A percentile compares a stretch with the other conserved stretches of the same genome.
Conservation (phyloP, 2,113 vertebrate species). For the Fregata magnificens region DNA sequence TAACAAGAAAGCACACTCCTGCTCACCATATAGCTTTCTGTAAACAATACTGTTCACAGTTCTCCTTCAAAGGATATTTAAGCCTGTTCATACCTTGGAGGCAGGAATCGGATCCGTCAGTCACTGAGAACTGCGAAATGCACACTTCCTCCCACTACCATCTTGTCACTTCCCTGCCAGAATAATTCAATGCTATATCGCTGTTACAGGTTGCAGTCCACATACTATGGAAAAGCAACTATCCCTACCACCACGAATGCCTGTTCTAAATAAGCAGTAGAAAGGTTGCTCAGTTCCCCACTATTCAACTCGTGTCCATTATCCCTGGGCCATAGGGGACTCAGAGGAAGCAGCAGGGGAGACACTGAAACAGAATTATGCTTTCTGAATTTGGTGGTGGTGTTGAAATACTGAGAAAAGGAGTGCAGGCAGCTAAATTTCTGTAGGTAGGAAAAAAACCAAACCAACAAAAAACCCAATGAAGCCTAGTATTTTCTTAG, state of each 20-base stretch:
- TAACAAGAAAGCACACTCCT: background rate
- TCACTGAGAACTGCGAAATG: accelerated
- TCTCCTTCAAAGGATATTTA: background rate
- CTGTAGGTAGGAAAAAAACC: no score
- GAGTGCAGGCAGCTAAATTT: background rate
- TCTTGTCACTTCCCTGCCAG: background rate
- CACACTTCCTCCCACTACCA: background rate
- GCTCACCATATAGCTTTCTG: background rate
- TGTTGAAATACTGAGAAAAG: background rate
- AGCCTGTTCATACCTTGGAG: background rate
- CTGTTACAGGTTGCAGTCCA: background rate
- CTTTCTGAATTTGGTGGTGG: background rate
- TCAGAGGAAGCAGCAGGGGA: background rate
- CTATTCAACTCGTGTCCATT: accelerated
- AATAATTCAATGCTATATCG: background rate
- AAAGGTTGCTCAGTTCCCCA: background rate
- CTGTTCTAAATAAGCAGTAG: background rate
- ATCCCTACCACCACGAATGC: background rate
- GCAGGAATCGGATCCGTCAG: accelerated
- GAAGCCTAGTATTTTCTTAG: background rate
- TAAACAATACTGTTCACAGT: background rate
- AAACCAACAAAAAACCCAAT: no score
- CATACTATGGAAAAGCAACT: background rate
- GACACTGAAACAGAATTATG: background rate
- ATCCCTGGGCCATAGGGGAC: background rate